A percentile compares a stretch with the other conserved stretches of the same genome.
Conservation (phyloP, 1,140 invertebrate genomes). For the Ceratina calcarata region DNA sequence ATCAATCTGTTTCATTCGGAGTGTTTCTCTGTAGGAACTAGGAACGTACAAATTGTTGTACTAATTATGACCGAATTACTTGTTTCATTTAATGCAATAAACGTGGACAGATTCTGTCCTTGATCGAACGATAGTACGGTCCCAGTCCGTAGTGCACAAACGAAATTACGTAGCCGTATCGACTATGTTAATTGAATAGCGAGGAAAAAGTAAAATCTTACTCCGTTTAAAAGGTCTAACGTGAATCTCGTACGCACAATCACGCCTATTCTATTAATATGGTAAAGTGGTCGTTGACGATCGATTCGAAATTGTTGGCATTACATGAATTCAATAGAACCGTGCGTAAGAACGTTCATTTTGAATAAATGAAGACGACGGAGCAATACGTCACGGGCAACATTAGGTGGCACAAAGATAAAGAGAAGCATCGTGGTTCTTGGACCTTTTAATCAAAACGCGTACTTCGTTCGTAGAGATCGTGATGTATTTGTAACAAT, state of each 20-base stretch:
- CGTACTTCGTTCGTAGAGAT: slow-evolving; percentile 8
- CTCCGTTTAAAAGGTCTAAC: slow-evolving; percentile 39
- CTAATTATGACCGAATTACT: too few species aligned
- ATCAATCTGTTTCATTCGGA: too few species aligned
- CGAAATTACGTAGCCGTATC: slow-evolving; percentile 4
- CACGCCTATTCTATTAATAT: not conserved
- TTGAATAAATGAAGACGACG: not conserved
- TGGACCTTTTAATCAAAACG: slow-evolving; percentile 43
- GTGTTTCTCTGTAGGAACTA: too few species aligned
- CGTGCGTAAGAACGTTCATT: not conserved
- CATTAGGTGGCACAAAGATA: not conserved
- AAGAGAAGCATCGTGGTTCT: not conserved
- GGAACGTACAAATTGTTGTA: too few species aligned
- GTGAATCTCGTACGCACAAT: slow-evolving; percentile 19
- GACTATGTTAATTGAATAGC: not conserved
- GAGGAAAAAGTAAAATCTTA: not conserved
- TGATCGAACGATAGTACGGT: slow-evolving; percentile 7
- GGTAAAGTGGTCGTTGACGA: not conserved
- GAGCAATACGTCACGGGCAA: not conserved
- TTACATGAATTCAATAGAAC: not conserved
- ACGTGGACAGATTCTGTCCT: not conserved
- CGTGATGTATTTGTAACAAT: slow-evolving; percentile 21
- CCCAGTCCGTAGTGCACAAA: not conserved
- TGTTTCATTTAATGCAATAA: too few species aligned
- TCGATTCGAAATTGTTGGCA: not conserved